phyloP scores from a whole-genome alignment of 2,113 vertebrate species.

The Oncorhynchus clarkii region DNA sequence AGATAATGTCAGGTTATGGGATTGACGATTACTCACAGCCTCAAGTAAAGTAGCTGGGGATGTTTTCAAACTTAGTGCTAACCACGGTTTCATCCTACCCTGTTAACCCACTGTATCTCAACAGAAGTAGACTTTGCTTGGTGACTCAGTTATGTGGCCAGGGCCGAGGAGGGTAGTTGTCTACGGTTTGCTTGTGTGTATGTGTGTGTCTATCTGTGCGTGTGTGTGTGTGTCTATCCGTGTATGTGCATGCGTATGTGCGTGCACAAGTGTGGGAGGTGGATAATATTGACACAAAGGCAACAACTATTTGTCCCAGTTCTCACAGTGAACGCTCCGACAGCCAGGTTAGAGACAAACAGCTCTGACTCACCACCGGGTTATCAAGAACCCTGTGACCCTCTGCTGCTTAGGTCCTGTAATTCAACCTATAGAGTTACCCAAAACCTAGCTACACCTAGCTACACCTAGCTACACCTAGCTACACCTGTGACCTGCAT shows the following conservation, averaged over 20 bases:
- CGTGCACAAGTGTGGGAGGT: slow-evolving; percentile 28
- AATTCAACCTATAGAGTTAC: slow-evolving; percentile 73
- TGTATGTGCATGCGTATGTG: not conserved
- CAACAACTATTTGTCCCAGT: slow-evolving; percentile 27
- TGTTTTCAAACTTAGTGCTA: not conserved
- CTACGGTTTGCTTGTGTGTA: not conserved
- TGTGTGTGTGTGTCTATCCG: slow-evolving; percentile 3
- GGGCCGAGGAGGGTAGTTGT: slow-evolving; percentile 11
- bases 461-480: slow-evolving; percentile 37
- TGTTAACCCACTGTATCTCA: slow-evolving; percentile 1
- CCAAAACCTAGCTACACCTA: slow-evolving; percentile 41
- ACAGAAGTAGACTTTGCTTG: slow-evolving; percentile 42
- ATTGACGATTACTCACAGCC: not conserved
- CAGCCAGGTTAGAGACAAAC: slow-evolving; percentile 38
- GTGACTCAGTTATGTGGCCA: slow-evolving; percentile 55
- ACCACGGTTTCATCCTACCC: slow-evolving; percentile 16
- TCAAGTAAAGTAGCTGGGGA: not conserved
- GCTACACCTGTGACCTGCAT: not conserved
- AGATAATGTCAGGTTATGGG: too few relatives aligned
- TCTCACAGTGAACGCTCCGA: slow-evolving; percentile 31
- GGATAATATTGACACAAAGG: slow-evolving; percentile 41
- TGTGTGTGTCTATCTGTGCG: not conserved
- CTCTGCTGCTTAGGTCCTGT: slow-evolving; percentile 46
- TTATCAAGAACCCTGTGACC: slow-evolving; percentile 62
- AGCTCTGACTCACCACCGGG: slow-evolving; percentile 56